Conservation (phyloP, 2,888 invertebrate genomes). For the Drosophila nigricruria region DNA sequence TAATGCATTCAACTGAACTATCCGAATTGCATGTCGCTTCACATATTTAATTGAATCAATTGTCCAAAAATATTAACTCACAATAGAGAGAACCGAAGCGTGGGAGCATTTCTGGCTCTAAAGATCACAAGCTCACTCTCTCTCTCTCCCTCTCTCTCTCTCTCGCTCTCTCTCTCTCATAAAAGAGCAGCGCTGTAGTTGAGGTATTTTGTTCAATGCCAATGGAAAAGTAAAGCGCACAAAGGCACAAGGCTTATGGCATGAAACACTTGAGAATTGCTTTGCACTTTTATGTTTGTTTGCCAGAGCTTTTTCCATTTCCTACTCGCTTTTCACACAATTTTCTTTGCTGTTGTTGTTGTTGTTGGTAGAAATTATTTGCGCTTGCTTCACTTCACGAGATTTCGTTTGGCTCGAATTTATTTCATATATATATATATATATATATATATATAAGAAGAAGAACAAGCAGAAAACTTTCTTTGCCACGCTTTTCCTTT, state of each 20-base stretch:
- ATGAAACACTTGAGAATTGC: constrained; percentile 78
- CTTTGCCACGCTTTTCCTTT: constrained; percentile 36
- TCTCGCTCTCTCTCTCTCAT: neutral
- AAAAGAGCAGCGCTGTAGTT: neutral
- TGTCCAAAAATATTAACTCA: constrained; percentile 60
- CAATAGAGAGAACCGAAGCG: constrained; percentile 55
- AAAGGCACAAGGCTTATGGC: constrained; percentile 75
- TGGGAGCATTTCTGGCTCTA: constrained; percentile 51
- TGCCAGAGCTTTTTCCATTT: constrained; percentile 25
- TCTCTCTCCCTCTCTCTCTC: neutral
- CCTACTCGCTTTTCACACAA: constrained; percentile 20
- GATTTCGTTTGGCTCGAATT: constrained; percentile 52
- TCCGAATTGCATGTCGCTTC: constrained; percentile 23
- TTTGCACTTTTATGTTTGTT: constrained; percentile 69
- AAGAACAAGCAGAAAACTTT: constrained; percentile 1
- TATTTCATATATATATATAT: constrained; percentile 13
- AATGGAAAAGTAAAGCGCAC: constrained; percentile 33
- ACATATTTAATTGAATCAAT: constrained; percentile 68
- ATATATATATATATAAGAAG: constrained; percentile 2
- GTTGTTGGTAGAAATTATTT: constrained; percentile 47
- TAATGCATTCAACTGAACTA: constrained; percentile 18
- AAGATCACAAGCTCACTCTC: neutral
- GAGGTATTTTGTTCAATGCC: constrained; percentile 29
- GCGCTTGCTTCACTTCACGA: constrained; percentile 50
- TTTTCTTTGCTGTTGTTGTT: constrained; percentile 21